These are phyloP conservation scores for Peromyscus eremicus DNA, from an alignment of 2,797 vertebrate genomes.

Conservation along the genomic window DNA sequence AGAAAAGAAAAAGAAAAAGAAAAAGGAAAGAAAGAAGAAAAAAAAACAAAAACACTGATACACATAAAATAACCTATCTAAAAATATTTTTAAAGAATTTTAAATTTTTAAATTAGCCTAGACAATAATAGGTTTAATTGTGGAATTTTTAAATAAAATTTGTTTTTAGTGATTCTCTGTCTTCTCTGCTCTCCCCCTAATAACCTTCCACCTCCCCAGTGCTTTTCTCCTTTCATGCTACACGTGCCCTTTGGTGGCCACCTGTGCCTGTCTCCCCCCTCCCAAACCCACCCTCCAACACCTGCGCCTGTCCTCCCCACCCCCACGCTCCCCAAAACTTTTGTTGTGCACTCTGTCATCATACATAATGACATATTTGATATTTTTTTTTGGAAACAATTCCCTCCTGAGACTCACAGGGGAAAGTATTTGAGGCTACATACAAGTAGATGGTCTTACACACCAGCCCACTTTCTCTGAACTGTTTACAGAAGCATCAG, in stretches of 20 bases:
- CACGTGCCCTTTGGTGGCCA: neutral
- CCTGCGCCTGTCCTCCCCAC: neutral
- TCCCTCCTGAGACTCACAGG: neutral
- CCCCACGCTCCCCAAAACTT: neutral
- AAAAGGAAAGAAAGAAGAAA: neutral
- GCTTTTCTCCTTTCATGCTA: neutral
- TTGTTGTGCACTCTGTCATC: neutral
- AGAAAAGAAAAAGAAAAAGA: neutral
- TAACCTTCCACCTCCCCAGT: neutral
- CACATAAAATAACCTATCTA: neutral
- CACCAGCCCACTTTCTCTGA: too few relatives aligned
- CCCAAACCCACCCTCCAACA: rapidly evolving
- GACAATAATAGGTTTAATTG: neutral
- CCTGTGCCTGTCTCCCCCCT: neutral
- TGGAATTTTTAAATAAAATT: neutral
- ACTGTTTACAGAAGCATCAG: neutral
- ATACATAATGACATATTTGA: neutral
- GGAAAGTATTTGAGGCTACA: neutral
- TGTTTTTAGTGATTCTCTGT: neutral
- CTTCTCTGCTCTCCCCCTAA: neutral
- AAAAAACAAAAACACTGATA: neutral
- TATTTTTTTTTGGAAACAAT: slow-evolving; percentile 16
- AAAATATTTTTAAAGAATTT: neutral
- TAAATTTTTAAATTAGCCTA: neutral
- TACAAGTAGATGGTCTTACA: neutral